Conservation (phyloP, 2,888 invertebrate species). For the Dolichopus griseipennis region DNA sequence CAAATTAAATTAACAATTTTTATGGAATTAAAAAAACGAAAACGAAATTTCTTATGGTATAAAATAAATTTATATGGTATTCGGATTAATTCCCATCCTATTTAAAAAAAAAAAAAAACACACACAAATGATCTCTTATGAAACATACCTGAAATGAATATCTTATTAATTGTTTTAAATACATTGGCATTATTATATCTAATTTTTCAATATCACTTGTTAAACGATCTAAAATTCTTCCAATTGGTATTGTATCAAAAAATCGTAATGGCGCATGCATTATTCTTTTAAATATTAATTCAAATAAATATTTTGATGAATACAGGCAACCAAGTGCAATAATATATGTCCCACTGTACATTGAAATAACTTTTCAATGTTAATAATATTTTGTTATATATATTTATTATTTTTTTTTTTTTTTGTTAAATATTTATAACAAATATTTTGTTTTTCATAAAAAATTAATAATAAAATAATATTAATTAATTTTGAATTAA, state of each 20-base stretch:
- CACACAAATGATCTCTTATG: background rate
- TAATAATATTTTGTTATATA: background rate
- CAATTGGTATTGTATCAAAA: conserved; percentile 55
- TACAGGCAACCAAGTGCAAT: conserved; percentile 34
- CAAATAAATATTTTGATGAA: conserved; percentile 34
- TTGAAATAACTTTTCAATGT: conserved; percentile 29
- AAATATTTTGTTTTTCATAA: too few relatives aligned
- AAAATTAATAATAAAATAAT: background rate
- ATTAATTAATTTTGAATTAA: background rate
- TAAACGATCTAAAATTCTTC: conserved; percentile 55
- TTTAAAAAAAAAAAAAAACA: too few relatives aligned
- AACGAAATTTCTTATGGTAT: too few relatives aligned
- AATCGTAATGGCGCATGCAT: conserved; percentile 50
- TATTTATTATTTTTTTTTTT: background rate
- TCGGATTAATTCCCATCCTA: too few relatives aligned
- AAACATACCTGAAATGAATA: conserved; percentile 36
- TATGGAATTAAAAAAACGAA: too few relatives aligned
- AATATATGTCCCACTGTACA: conserved; percentile 36
- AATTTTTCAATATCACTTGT: conserved; percentile 50
- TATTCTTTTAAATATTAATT: conserved; percentile 43
- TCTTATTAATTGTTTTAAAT: conserved; percentile 27
- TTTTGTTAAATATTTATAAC: too few relatives aligned
- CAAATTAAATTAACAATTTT: too few relatives aligned
- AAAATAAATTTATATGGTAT: too few relatives aligned
- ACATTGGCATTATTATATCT: conserved; percentile 47